Evolutionary conservation across 2,797 vertebrate genomes (phyloP), one percentile per base, ranked within the genome.

Genomic region (Molothrus aeneus): DNA sequence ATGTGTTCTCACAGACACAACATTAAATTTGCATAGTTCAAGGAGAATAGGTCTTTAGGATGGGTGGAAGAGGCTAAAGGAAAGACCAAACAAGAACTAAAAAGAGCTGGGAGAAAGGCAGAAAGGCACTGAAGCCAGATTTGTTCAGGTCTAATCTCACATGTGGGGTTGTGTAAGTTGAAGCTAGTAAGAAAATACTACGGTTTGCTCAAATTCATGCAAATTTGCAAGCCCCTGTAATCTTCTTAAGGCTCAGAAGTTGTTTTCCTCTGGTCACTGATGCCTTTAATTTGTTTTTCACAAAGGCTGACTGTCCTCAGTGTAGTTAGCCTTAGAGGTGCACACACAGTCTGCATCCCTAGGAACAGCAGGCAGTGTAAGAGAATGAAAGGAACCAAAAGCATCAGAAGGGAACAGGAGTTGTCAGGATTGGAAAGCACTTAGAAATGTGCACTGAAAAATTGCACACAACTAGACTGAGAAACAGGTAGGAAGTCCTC

Each of bases 261-360:
- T 68, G 51, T 63, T 93, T 91, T 86, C 61, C 50, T 90, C 70
- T 93, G 57, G 72, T 64, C 71, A 91, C 16, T 42, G 40, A 38
- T 34, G n/a, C 25, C 64, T 95, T 92, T 84, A 90, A 88, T 80
- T 72, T 80, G 71, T 42, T 85, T 61, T 85, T 85, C 54, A 61
- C 53, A 66, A 36, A 74, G 40, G n/a, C 54, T 71, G 45, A 20
- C 29, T 71, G 53, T 34, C 73, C 42, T 29, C 26, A 47, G 21
- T 16, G 31, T 26, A 80, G 51, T 31, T 20, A 72, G 18, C 45
- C n/a, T 79, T 40, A 64, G 45, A 88, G 53, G 15, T 24, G 9
- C 28, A 24, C 18, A 38, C 19, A 29, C 17, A 60, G 38, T 3
- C 75, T 63, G 61, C 50, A 82, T 25, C 17, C 47, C 45, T 5